Evolutionary conservation across 2,113 vertebrate species (phyloP).

Genomic region (Melanocharis versteri): DNA sequence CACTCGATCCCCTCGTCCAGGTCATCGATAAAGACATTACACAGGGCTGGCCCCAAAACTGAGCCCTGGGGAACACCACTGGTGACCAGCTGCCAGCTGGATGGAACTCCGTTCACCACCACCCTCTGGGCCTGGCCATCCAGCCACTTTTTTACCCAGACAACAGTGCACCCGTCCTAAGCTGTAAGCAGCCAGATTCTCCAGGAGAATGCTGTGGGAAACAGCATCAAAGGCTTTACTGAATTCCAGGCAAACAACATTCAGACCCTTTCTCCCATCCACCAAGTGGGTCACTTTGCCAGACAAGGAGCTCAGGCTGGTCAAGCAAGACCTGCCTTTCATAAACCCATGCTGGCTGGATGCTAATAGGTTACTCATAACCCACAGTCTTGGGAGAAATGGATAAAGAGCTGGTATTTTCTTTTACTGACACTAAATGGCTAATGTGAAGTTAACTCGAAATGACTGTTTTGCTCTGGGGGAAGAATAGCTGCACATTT

Average conservation of each 20-base stretch:
- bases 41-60: background rate
- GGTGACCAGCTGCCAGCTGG: background rate
- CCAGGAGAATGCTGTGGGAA: background rate
- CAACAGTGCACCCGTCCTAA: background rate
- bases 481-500: slow-evolving; percentile 8
- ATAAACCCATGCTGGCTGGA: background rate
- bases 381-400: background rate
- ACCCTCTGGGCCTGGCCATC: background rate
- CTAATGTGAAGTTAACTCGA: slow-evolving; percentile 28
- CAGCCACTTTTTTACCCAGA: background rate
- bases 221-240: background rate
- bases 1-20: background rate
- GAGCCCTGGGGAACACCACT: background rate
- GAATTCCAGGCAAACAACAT: background rate
- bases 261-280: background rate
- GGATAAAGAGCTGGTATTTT: background rate
- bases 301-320: background rate
- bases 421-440: slow-evolving; percentile 21
- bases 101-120: background rate
- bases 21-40: background rate
- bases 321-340: background rate
- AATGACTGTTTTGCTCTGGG: slow-evolving; percentile 18
- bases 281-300: background rate
- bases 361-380: background rate
- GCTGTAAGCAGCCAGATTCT: background rate